Conservation (phyloP, 2,797 vertebrate species). For the Buphagus erythrorhynchus region DNA sequence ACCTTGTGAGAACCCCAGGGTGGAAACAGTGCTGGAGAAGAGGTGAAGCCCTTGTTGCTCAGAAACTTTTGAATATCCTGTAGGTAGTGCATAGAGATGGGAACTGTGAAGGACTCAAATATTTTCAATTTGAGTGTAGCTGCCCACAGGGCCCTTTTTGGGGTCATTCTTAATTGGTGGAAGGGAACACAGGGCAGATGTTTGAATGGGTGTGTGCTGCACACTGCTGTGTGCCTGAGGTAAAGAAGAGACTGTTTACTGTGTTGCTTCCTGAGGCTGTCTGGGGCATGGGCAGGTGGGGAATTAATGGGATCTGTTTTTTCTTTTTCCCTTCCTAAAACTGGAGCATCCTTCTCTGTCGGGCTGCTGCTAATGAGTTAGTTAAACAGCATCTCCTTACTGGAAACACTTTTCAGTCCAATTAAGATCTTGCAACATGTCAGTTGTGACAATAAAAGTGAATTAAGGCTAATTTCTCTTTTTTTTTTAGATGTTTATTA, state of each 20-base stretch:
- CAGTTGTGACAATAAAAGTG: constrained; percentile 78
- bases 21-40: neutral
- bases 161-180: neutral
- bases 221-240: neutral
- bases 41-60: neutral
- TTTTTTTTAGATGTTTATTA: constrained; percentile 76
- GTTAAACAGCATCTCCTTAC: constrained; percentile 76
- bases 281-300: neutral
- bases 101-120: neutral
- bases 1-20: neutral
- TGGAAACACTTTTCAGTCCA: constrained; percentile 76
- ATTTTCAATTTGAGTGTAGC: neutral
- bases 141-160: neutral
- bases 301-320: neutral
- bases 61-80: neutral
- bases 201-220: neutral
- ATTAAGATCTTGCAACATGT: constrained; percentile 75
- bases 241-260: neutral
- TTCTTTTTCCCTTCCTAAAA: neutral
- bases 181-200: neutral
- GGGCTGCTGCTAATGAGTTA: constrained; percentile 73
- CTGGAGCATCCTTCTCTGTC: constrained; percentile 59
- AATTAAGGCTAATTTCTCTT: constrained; percentile 75
- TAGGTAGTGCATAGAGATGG: neutral
- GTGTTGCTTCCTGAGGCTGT: neutral